A percentile compares a stretch with the other conserved stretches of the same genome.
These are phyloP conservation scores for Aplysia californica DNA, from an alignment of 1,140 invertebrate species.

Conservation along the genomic window DNA sequence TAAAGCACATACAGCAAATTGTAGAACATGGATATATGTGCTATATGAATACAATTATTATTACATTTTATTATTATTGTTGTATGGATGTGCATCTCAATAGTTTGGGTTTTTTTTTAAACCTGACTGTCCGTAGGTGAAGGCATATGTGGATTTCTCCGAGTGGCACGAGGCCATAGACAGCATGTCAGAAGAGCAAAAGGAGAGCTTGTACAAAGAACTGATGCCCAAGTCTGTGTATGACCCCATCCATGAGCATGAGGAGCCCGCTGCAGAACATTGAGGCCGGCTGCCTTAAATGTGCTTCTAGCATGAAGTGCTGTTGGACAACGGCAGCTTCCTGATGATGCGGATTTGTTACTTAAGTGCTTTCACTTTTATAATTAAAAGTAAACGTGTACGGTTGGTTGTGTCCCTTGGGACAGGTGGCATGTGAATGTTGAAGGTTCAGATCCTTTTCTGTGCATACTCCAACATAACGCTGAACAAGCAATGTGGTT, in stretches of 20 bases:
- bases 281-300: too few species aligned
- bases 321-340: too few species aligned
- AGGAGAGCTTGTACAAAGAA: constrained; percentile 52
- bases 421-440: too few species aligned
- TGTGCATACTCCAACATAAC: too few species aligned
- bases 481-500: too few species aligned
- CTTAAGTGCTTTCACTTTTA: too few species aligned
- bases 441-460: too few species aligned
- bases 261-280: constrained; percentile 45
- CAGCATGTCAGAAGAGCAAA: constrained; percentile 64
- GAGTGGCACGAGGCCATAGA: constrained; percentile 83
- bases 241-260: constrained; percentile 63
- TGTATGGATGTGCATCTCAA: background rate
- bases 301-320: too few species aligned
- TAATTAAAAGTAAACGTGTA: too few species aligned
- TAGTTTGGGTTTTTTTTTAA: background rate
- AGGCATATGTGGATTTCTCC: constrained; percentile 86
- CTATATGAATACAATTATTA: background rate
- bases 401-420: too few species aligned
- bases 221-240: constrained; percentile 58
- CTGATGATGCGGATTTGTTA: too few species aligned
- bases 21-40: background rate
- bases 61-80: background rate
- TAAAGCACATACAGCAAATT: too few species aligned
- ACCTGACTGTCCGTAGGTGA: constrained; percentile 66